phyloP scores from a whole-genome alignment of 1,140 invertebrate genomes.

The Agraylea sexmaculata region DNA sequence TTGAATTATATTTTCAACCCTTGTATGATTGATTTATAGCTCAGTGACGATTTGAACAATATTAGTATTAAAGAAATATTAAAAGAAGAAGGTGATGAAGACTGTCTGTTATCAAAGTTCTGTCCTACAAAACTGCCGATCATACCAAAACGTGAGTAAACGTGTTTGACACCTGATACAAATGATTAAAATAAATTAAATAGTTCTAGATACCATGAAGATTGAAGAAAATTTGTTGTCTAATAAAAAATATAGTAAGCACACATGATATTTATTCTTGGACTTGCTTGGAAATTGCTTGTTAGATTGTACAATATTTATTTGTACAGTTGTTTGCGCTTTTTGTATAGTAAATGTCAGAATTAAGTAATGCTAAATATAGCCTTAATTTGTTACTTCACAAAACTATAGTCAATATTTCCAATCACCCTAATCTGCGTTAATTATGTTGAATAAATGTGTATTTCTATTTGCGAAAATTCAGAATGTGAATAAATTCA shows the following conservation, averaged over 20 bases:
- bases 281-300: not conserved
- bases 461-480: too few relatives aligned
- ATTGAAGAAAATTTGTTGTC: not conserved
- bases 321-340: too few relatives aligned
- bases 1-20: not conserved
- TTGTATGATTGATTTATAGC: slow-evolving; percentile 5
- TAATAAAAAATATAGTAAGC: not conserved
- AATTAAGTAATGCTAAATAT: too few relatives aligned
- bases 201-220: not conserved
- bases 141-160: slow-evolving; percentile 4
- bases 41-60: slow-evolving; percentile 16
- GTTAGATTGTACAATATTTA: not conserved
- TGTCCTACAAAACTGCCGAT: slow-evolving; percentile 16
- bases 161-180: not conserved
- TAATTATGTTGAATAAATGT: too few relatives aligned
- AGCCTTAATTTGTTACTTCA: too few relatives aligned
- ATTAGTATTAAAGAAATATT: slow-evolving; percentile 15
- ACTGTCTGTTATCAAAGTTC: slow-evolving; percentile 3
- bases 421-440: too few relatives aligned
- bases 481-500: too few relatives aligned
- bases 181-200: not conserved
- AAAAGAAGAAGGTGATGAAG: slow-evolving; percentile 15
- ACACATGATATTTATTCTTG: not conserved
- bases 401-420: too few relatives aligned
- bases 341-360: too few relatives aligned